phyloP scores from a whole-genome alignment of 2,797 vertebrate genomes.

The Typhlichthys eigenmanni region DNA sequence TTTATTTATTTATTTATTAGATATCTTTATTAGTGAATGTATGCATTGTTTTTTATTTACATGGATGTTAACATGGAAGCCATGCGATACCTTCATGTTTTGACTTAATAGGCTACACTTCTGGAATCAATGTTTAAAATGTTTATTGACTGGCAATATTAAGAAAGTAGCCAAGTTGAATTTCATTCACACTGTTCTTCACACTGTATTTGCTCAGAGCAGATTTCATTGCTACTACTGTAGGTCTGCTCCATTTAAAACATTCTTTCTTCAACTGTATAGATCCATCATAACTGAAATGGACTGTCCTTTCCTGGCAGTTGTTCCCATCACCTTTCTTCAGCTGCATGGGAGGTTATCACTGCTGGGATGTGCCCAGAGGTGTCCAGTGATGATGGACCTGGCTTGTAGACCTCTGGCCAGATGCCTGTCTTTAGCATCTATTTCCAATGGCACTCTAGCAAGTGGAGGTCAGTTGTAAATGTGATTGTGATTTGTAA shows the following conservation, averaged over 20 bases:
- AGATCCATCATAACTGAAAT: constrained; percentile 64
- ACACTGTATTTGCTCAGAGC: constrained; percentile 1
- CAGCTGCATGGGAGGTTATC: constrained; percentile 83
- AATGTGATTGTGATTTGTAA: background rate
- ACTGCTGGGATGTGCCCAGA: constrained; percentile 84
- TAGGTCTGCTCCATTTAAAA: background rate
- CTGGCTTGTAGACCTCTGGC: constrained; percentile 66
- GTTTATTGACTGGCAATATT: too few relatives aligned
- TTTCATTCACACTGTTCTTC: too few relatives aligned
- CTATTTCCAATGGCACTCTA: constrained; percentile 71
- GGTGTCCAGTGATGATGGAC: constrained; percentile 90
- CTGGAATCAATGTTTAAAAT: background rate
- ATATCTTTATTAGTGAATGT: too few relatives aligned
- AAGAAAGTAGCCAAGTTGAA: background rate
- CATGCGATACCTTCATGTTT: background rate
- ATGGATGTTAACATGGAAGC: background rate
- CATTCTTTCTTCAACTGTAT: background rate
- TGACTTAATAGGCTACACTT: background rate
- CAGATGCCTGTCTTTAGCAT: constrained; percentile 72
- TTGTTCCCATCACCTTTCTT: constrained; percentile 82
- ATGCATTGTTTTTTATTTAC: background rate
- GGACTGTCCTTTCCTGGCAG: constrained; percentile 90
- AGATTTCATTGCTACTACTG: background rate
- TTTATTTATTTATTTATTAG: background rate
- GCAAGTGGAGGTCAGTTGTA: constrained; percentile 71